Percentiles rank a stretch among this genome's conserved stretches.
Conservation (phyloP, 2,113 vertebrate genomes). For the Sphyrna mokarran region DNA sequence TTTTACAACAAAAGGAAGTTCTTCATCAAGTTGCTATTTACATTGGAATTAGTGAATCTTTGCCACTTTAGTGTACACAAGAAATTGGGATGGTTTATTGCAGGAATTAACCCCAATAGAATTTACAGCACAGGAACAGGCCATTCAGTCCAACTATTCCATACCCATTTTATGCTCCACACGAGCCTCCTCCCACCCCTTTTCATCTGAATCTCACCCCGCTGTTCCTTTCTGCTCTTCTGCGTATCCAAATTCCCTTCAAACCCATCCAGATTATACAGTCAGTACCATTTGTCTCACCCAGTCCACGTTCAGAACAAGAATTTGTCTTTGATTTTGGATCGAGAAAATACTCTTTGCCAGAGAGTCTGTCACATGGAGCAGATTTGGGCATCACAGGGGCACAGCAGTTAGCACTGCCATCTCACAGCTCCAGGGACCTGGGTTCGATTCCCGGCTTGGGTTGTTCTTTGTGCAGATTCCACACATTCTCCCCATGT, state of each 20-base stretch:
- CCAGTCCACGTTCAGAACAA: background rate
- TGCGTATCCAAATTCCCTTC: background rate
- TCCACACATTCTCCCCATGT: no score
- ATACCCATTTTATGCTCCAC: background rate
- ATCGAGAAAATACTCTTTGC: background rate
- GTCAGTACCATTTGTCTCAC: background rate
- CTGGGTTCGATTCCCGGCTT: no score
- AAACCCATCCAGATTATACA: background rate
- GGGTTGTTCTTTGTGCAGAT: no score
- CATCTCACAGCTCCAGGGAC: no score
- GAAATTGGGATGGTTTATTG: background rate
- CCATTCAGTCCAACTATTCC: background rate
- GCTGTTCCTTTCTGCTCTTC: background rate
- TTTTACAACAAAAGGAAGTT: background rate
- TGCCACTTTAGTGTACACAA: background rate
- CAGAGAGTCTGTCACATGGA: no score
- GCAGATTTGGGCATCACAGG: no score
- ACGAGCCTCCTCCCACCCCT: background rate
- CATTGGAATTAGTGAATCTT: background rate
- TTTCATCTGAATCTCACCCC: background rate
- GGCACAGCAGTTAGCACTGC: no score
- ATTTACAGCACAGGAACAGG: background rate
- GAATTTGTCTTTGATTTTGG: background rate
- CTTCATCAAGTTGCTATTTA: background rate
- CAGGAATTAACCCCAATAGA: background rate